phyloP scores from a whole-genome alignment of 2,797 vertebrate genomes.

The Uromys caudimaculatus region DNA sequence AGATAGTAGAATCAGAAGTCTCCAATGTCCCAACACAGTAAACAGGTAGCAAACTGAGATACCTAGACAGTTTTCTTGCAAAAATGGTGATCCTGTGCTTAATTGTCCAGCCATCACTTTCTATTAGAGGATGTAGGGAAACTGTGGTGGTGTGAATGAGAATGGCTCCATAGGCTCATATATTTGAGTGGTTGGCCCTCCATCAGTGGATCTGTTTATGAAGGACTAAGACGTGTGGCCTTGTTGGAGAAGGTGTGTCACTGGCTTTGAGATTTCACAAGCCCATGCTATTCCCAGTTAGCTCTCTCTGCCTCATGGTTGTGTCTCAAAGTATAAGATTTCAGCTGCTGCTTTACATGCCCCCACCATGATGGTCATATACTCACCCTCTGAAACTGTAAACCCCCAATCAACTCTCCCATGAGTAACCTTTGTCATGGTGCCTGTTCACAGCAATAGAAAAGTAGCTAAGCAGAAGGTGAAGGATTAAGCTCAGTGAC shows the following conservation, averaged over 20 bases:
- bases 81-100: not conserved
- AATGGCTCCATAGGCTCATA: not conserved
- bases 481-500: not conserved
- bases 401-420: not conserved
- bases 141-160: too few species aligned
- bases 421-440: not conserved
- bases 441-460: not conserved
- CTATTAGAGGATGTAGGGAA: not conserved
- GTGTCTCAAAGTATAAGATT: not conserved
- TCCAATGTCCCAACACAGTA: not conserved
- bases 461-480: not conserved
- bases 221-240: not conserved
- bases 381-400: not conserved
- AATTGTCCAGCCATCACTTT: not conserved
- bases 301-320: not conserved
- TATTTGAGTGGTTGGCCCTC: not conserved
- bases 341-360: not conserved
- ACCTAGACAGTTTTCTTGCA: not conserved
- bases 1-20: not conserved
- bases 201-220: not conserved
- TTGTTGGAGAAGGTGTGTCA: not conserved
- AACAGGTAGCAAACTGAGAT: not conserved
- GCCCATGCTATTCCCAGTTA: not conserved
- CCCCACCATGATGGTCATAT: not conserved
- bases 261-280: not conserved